Evolutionary conservation across 2,113 vertebrate species (phyloP).

Genomic region (Colinus virginianus): DNA sequence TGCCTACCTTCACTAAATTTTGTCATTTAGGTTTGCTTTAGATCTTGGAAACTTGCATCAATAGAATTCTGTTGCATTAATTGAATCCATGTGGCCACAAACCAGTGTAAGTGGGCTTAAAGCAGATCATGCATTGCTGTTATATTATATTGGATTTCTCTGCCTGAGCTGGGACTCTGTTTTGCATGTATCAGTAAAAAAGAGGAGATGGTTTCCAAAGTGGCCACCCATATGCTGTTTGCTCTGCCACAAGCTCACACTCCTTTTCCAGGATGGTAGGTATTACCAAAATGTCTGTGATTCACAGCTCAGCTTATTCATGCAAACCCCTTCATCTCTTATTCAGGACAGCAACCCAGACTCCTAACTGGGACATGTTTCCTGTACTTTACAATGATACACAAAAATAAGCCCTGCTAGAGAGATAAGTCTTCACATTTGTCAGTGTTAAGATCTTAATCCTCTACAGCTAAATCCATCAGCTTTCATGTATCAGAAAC

Average conservation of each 20-base stretch:
- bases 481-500: not conserved
- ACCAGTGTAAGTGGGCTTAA: not conserved
- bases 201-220: not conserved
- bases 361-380: not conserved
- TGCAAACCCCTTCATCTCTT: not conserved
- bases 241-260: not conserved
- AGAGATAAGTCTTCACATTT: not conserved
- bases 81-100: not conserved
- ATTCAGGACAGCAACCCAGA: not conserved
- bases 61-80: not conserved
- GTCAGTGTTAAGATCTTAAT: not conserved
- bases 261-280: not conserved
- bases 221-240: accelerated
- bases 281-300: not conserved
- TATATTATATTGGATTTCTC: not conserved
- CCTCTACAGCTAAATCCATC: not conserved
- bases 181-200: not conserved
- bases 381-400: not conserved
- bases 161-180: not conserved
- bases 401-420: not conserved
- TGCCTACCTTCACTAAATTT: not conserved
- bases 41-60: not conserved
- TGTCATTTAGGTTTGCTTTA: not conserved
- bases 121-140: not conserved
- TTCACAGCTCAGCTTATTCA: not conserved